These are phyloP conservation scores for Hucho hucho DNA, from an alignment of 2,113 vertebrate genomes.

Conservation along the genomic window DNA sequence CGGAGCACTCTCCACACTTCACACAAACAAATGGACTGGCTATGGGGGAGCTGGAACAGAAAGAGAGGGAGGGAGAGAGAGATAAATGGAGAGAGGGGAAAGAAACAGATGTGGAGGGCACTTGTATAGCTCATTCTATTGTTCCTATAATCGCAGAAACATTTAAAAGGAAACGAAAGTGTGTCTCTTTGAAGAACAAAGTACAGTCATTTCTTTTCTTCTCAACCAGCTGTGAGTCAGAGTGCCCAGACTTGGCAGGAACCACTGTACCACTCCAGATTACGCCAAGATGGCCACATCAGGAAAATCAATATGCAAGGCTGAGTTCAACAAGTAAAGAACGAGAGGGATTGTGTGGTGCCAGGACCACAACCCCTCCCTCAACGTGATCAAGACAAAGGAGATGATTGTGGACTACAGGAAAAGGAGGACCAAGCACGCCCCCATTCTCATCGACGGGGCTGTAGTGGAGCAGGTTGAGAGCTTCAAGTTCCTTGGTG, in stretches of 20 bases:
- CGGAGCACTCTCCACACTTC: constrained; percentile 22
- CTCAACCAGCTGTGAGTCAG: background rate
- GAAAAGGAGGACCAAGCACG: too few relatives aligned
- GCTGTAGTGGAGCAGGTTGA: too few relatives aligned
- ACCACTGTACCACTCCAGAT: background rate
- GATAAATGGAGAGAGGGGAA: background rate
- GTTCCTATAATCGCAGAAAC: too few relatives aligned
- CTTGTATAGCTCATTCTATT: too few relatives aligned
- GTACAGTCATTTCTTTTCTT: background rate
- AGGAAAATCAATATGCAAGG: constrained; percentile 1
- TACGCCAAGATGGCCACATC: constrained; percentile 1
- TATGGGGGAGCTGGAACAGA: background rate
- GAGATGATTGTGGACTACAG: too few relatives aligned
- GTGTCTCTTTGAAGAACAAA: background rate
- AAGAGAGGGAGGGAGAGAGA: background rate
- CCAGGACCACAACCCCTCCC: too few relatives aligned
- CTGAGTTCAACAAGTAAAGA: background rate
- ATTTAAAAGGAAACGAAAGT: background rate
- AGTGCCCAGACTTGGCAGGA: background rate
- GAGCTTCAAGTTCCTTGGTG: too few relatives aligned
- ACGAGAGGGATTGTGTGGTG: too few relatives aligned
- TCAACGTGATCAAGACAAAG: too few relatives aligned
- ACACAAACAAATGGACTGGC: constrained; percentile 30
- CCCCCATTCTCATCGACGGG: too few relatives aligned
- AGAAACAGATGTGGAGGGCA: background rate